These are phyloP conservation scores for Nyleta sp. DNA, from an alignment of 2,888 invertebrate species.

Conservation along the genomic window DNA sequence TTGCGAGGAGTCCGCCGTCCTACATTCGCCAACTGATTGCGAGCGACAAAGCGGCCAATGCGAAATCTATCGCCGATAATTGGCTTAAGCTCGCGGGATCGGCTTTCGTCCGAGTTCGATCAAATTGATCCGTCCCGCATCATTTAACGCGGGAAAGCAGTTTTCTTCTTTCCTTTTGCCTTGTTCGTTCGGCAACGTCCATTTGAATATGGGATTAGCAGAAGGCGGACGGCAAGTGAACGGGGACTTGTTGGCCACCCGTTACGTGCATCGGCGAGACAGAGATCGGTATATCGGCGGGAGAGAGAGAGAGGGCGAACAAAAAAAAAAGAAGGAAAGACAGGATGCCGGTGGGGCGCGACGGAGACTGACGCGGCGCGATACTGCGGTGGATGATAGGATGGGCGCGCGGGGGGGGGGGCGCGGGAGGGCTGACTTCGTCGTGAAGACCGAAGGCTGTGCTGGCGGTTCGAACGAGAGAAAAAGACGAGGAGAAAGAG, in stretches of 20 bases:
- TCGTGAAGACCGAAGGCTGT: constrained; percentile 65
- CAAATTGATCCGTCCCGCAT: too few species aligned
- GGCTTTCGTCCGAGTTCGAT: too few species aligned
- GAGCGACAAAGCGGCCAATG: too few species aligned
- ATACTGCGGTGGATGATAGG: constrained; percentile 59
- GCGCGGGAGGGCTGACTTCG: constrained; percentile 59
- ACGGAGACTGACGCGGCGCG: constrained; percentile 63
- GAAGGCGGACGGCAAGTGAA: background rate
- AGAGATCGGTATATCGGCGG: constrained; percentile 38
- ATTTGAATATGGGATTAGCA: background rate
- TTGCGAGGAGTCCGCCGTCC: too few species aligned
- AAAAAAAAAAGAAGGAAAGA: constrained; percentile 63
- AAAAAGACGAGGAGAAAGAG: constrained; percentile 68
- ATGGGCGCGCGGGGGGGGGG: constrained; percentile 26
- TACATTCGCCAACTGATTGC: too few species aligned
- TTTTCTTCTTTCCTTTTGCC: too few species aligned
- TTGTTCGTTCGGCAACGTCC: too few species aligned
- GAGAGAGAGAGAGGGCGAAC: constrained; percentile 63
- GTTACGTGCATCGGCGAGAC: constrained; percentile 56
- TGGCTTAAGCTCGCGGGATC: too few species aligned
- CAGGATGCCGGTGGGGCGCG: constrained; percentile 63
- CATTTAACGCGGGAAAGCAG: too few species aligned
- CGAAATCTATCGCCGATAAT: too few species aligned
- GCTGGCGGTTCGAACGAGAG: constrained; percentile 66
- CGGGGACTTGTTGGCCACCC: constrained; percentile 35